phyloP scores from a whole-genome alignment of 2,797 vertebrate genomes.

The Spondyliosoma cantharus region DNA sequence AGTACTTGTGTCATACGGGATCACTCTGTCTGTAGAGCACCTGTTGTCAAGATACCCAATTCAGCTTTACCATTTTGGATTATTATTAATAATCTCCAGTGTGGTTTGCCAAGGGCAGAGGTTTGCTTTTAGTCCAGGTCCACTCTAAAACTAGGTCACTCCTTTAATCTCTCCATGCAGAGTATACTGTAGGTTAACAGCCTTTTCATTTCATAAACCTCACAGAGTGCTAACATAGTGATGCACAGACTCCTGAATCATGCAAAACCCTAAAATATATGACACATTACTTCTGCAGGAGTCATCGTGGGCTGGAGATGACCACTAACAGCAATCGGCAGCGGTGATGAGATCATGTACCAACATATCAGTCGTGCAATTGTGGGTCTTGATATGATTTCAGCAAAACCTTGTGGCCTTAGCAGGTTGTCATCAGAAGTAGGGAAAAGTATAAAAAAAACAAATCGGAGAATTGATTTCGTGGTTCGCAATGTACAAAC shows the following conservation, averaged over 20 bases:
- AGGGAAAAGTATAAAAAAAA: background rate
- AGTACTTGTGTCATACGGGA: conserved; percentile 43
- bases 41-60: conserved; percentile 75
- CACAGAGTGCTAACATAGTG: conserved; percentile 42
- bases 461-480: background rate
- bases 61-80: conserved; percentile 78
- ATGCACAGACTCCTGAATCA: conserved; percentile 36
- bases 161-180: conserved; percentile 76
- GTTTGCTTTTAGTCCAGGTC: conserved; percentile 78
- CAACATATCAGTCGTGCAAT: background rate
- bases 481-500: background rate
- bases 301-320: background rate
- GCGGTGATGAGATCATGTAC: background rate
- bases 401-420: background rate
- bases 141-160: conserved; percentile 79
- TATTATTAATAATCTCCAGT: conserved; percentile 82
- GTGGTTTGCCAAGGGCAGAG: conserved; percentile 76
- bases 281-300: conserved; percentile 18
- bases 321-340: conserved; percentile 2
- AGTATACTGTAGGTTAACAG: conserved; percentile 70
- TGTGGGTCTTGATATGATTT: background rate
- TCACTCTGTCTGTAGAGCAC: conserved; percentile 58
- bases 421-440: background rate
- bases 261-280: conserved; percentile 34
- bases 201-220: conserved; percentile 71